These are phyloP conservation scores for Metridium senile DNA, from an alignment of 92 coral and sea anemone genomes.

Conservation along the genomic window DNA sequence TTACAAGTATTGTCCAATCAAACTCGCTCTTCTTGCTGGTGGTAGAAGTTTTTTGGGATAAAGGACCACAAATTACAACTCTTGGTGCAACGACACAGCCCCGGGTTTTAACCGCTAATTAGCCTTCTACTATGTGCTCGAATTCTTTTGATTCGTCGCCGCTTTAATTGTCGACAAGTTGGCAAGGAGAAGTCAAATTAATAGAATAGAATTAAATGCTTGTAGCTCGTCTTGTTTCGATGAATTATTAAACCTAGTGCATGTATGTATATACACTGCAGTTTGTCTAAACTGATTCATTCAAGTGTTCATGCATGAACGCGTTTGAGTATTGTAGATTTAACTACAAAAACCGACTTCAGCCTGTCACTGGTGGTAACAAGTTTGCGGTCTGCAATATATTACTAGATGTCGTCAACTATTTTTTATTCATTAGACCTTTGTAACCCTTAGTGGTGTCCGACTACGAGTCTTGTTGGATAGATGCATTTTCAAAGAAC, in stretches of 20 bases:
- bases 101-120: background rate
- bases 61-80: background rate
- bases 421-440: slow-evolving; percentile 13
- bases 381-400: slow-evolving; percentile 4
- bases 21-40: background rate
- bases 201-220: no score
- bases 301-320: no score
- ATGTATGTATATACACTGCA: no score
- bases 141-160: background rate
- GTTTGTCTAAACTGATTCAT: no score
- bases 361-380: background rate
- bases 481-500: background rate
- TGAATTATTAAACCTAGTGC: no score
- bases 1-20: background rate
- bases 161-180: background rate
- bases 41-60: background rate
- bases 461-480: background rate
- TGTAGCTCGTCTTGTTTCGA: no score
- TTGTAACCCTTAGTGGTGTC: background rate
- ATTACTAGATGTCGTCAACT: background rate
- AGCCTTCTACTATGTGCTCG: background rate
- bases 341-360: no score
- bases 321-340: no score
- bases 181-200: background rate
- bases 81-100: background rate